These are phyloP conservation scores for Ptychobarbus kaznakovi DNA, from an alignment of 2,797 vertebrate species.

Conservation along the genomic window DNA sequence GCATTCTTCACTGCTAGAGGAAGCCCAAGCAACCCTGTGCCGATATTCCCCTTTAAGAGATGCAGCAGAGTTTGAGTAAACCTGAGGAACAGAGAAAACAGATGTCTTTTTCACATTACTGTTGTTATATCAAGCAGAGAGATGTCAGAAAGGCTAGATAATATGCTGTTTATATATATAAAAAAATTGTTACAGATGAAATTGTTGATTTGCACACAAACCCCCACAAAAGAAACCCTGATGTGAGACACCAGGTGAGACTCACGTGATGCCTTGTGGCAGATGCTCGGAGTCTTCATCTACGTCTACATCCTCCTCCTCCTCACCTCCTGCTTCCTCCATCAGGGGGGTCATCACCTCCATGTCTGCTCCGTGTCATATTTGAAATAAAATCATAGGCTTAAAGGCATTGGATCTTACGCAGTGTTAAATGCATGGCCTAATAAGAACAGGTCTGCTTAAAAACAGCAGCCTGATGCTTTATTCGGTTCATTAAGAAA, in stretches of 20 bases:
- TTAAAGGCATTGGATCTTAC: neutral
- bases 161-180: neutral
- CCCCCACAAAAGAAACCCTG: neutral
- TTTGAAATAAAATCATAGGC: neutral
- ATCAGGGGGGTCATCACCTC: constrained; percentile 89
- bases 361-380: constrained; percentile 76
- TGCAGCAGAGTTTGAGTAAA: constrained; percentile 87
- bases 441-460: neutral
- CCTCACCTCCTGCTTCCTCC: constrained; percentile 71
- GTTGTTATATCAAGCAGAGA: neutral
- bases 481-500: neutral
- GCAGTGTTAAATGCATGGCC: neutral
- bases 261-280: constrained; percentile 82
- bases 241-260: constrained; percentile 1
- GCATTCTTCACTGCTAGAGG: constrained; percentile 88
- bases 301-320: constrained; percentile 76
- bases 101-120: neutral
- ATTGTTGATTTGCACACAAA: neutral
- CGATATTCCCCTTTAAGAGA: constrained; percentile 89
- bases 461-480: neutral
- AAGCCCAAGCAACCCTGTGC: constrained; percentile 87
- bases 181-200: neutral
- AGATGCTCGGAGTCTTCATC: constrained; percentile 73
- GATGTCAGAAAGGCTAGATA: neutral
- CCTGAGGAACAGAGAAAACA: constrained; percentile 66